Percentiles rank a stretch among this genome's conserved stretches.
phyloP scores from a whole-genome alignment of 2,797 vertebrate genomes.

The Knipowitschia caucasica region DNA sequence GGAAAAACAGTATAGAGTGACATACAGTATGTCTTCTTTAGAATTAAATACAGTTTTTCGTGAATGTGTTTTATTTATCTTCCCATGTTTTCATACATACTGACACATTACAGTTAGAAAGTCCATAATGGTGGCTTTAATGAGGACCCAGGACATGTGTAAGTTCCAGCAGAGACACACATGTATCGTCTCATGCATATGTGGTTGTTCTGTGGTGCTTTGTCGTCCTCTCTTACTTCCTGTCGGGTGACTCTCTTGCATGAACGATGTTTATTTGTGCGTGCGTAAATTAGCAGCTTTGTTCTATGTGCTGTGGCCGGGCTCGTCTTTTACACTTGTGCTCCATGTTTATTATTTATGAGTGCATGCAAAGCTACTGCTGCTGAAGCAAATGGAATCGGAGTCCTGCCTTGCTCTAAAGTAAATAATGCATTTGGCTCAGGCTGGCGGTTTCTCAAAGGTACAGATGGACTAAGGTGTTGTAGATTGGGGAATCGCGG shows the following conservation, averaged over 20 bases:
- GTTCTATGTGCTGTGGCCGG: constrained; percentile 47
- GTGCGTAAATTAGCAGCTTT: constrained; percentile 50
- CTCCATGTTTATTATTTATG: constrained; percentile 76
- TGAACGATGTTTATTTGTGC: constrained; percentile 44
- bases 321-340: constrained; percentile 45
- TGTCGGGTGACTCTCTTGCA: constrained; percentile 46
- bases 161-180: constrained; percentile 34
- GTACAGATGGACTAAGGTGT: constrained; percentile 41
- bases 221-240: constrained; percentile 47
- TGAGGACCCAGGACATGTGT: too few relatives aligned
- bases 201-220: constrained; percentile 45
- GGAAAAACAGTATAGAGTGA: too few relatives aligned
- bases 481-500: constrained; percentile 21
- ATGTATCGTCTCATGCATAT: constrained; percentile 44
- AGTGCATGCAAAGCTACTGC: constrained; percentile 73
- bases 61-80: too few relatives aligned
- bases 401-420: constrained; percentile 60
- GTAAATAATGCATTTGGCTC: constrained; percentile 78
- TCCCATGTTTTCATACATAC: too few relatives aligned
- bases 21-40: too few relatives aligned
- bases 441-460: constrained; percentile 50
- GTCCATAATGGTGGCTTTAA: too few relatives aligned
- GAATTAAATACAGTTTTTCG: too few relatives aligned
- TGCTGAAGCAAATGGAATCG: constrained; percentile 69
- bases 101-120: too few relatives aligned